Conservation (phyloP, 1,140 invertebrate species). For the Lepidurus arcticus region DNA sequence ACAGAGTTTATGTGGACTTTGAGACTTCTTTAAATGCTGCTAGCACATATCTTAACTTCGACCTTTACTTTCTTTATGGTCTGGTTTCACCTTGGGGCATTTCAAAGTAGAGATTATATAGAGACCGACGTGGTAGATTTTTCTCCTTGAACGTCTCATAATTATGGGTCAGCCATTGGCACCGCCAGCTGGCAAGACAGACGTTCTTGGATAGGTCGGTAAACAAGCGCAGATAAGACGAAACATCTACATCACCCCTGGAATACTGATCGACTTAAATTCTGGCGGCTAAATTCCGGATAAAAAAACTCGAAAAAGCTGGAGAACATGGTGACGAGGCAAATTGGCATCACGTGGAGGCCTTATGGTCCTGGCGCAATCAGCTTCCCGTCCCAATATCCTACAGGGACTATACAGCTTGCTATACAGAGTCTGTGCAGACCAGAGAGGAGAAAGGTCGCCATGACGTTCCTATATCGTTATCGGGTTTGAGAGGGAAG, state of each 20-base stretch:
- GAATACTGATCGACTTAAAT: no score
- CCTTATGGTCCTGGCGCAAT: slow-evolving; percentile 15
- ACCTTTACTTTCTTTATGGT: no score
- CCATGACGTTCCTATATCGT: background rate
- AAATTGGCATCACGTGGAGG: slow-evolving; percentile 18
- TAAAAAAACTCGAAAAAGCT: background rate
- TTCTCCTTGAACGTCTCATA: slow-evolving; percentile 12
- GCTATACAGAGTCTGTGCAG: background rate
- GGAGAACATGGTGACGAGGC: background rate
- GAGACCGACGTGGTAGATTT: background rate
- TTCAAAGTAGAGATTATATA: background rate
- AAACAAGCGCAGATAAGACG: background rate
- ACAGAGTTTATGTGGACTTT: no score
- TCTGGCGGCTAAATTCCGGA: no score
- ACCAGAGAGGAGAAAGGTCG: background rate
- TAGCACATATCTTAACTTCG: no score
- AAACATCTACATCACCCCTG: background rate
- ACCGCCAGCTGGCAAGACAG: background rate
- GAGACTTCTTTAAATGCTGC: no score
- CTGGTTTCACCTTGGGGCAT: background rate
- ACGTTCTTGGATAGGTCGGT: background rate
- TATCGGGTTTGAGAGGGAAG: background rate
- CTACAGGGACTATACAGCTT: background rate
- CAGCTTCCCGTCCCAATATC: background rate
- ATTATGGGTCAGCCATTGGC: background rate